phyloP scores from a whole-genome alignment of 2,113 vertebrate species.

The Cryptotis parvus region DNA sequence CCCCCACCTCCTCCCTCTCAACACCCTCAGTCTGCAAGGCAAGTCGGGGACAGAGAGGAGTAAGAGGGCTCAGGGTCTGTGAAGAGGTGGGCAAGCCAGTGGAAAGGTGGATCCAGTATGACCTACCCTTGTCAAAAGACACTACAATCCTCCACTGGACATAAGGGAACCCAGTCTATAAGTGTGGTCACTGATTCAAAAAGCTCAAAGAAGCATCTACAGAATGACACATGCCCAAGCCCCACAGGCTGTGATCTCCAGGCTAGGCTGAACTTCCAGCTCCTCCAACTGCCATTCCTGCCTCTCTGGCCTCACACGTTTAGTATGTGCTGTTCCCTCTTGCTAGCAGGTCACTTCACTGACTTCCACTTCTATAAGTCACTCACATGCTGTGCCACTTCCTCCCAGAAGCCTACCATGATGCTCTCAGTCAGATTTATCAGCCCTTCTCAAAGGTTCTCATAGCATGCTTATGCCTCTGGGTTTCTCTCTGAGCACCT shows the following conservation, averaged over 20 bases:
- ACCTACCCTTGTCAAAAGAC: not conserved
- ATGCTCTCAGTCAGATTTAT: not conserved
- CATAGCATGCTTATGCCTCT: not conserved
- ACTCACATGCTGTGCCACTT: not conserved
- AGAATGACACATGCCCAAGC: not conserved
- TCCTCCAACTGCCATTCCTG: not conserved
- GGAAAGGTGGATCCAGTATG: not conserved
- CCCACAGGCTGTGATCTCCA: too few species aligned
- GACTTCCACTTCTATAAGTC: not conserved
- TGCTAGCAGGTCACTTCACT: not conserved
- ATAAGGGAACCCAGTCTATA: not conserved
- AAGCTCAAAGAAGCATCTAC: not conserved
- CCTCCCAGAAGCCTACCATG: not conserved
- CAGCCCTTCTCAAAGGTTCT: not conserved
- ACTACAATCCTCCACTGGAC: not conserved
- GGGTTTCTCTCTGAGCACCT: not conserved
- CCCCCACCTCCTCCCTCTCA: too few species aligned
- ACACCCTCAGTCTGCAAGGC: not conserved
- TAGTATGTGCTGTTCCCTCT: not conserved
- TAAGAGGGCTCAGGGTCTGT: too few species aligned
- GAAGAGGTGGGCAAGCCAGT: too few species aligned
- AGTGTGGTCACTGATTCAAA: not conserved
- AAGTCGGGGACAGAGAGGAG: not conserved
- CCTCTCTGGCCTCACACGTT: not conserved
- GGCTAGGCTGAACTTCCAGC: not conserved